Evolutionary conservation across 2,888 invertebrate species (phyloP), one percentile per base, ranked within the genome.

Genomic region (Diarsia mendica): DNA sequence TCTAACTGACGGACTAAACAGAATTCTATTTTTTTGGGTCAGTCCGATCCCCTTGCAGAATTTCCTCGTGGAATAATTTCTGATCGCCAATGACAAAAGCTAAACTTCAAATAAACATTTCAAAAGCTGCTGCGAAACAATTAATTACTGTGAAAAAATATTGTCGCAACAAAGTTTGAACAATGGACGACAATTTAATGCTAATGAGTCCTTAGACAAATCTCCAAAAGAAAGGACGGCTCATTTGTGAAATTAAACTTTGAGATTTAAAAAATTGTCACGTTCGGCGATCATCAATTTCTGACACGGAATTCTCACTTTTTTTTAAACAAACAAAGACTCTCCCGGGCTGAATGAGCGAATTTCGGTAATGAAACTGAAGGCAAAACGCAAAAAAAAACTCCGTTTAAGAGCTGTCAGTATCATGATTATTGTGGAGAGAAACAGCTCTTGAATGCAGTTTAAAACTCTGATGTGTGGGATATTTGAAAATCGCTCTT

Each of bases 141-240:
- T 67, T 76, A 77, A 69, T 72, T 18, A 73, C 44, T 28, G 23
- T 33, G 39, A 65, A 63, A 72, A 55, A 63, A 72, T 58, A 55
- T 66, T 53, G 33, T 55, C 55, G 20, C n/a, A 53, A 8, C 46
- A n/a, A 68, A 75, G 48, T 68, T 79, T 53, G 46, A 65, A 65
- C 67, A 74, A 79, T 75, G 65, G 72, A 13, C 68, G 75, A 75
- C 60, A 60, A 79, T 79, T 28, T 60, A 79, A 58, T 79, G 64
- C 67, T 79, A 79, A 79, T 75, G 75, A 79, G 51, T 61, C 68
- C 53, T 79, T 74, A 64, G 49, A 73, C 46, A 77, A 77, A 60
- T 39, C 48, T 67, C 18, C 23, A 33, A 18, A 68, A 48, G 48
- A 79, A 74, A 79, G 23, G 28, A 53, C 51, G 46, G 20, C 48